Base-by-base conservation (phyloP, 2,888 invertebrate genomes). In the Caenorhabditis sulstoni region DNA sequence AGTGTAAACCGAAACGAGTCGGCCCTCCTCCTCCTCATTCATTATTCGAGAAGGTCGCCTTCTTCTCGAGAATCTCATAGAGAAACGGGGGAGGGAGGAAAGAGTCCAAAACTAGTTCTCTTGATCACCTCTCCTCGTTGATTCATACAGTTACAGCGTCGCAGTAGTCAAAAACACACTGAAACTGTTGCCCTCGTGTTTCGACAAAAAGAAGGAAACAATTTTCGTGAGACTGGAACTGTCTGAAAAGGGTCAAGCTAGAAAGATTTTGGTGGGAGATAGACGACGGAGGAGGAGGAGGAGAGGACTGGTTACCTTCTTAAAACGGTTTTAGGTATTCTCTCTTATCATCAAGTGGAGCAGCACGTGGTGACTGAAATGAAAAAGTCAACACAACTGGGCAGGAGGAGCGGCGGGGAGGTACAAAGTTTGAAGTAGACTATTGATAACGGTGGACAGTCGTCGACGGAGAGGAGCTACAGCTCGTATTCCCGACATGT, bases 341-440 rank as follows among this genome's bases (percentile, higher is more conserved):
- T 7, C 29, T 7, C 29, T 29, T 29, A 29, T 29, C 29, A 29
- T n/a, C n/a, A n/a, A n/a, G n/a, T n/a, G 29, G 7, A 29, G 29
- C 29, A 29, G 29, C 41, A 41, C 11, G 5, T 37, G 11, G 37
- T 37, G 5, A 37, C 37, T 8, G 37, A 5, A 37, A 37, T 37
- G 41, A 41, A 41, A 11, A 14, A 14, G 35, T 37, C 20, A 18
- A 14, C 11, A 18, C n/a, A 45, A 9, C 12, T 12, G 35, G 58
- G 67, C 58, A 68, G 58, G 67, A 58, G 67, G 57, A 35, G 23
- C 50, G 58, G 50, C 50, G 39, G 41, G 58, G 58, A 59, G 67
- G 67, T 59, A 68, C 67, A 68, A 68, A 68, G 67, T 68, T 62
- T 62, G 50, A 62, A 62, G 39, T 58, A 68, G 67, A 58, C 29